Percentiles rank a stretch among this genome's conserved stretches.
These are phyloP conservation scores for Gari tellinella DNA, from an alignment of 2,888 invertebrate genomes.

Conservation along the genomic window DNA sequence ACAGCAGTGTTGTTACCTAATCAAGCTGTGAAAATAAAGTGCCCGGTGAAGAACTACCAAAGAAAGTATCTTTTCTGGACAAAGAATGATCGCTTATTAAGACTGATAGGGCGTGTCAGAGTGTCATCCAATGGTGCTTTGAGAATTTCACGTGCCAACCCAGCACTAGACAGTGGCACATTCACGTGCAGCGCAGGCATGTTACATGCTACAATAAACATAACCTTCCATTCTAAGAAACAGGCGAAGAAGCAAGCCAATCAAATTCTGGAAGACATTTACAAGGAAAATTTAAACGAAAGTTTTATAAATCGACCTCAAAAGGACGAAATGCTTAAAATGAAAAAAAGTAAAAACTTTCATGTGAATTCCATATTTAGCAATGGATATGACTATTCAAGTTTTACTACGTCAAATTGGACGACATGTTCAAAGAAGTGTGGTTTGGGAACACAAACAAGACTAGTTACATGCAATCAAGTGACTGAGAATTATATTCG, in stretches of 20 bases:
- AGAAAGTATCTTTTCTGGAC: slow-evolving; percentile 77
- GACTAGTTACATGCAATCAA: slow-evolving; percentile 88
- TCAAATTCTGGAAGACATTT: slow-evolving; percentile 60
- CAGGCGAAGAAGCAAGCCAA: slow-evolving; percentile 63
- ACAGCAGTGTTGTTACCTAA: slow-evolving; percentile 72
- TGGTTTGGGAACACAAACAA: slow-evolving; percentile 90
- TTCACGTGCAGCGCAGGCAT: slow-evolving; percentile 76
- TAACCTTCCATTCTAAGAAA: slow-evolving; percentile 71
- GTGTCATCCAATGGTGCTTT: slow-evolving; percentile 71
- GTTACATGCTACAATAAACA: slow-evolving; percentile 65
- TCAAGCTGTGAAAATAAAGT: slow-evolving; percentile 74
- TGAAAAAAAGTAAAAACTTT: slow-evolving; percentile 46
- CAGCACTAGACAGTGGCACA: slow-evolving; percentile 67
- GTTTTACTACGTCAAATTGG: slow-evolving; percentile 88
- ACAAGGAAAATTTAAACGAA: slow-evolving; percentile 50
- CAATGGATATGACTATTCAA: slow-evolving; percentile 48
- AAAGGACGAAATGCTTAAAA: slow-evolving; percentile 56
- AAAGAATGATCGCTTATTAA: slow-evolving; percentile 70
- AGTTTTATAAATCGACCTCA: slow-evolving; percentile 65
- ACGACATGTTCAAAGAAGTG: slow-evolving; percentile 93
- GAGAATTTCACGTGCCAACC: slow-evolving; percentile 70
- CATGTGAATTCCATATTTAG: slow-evolving; percentile 29
- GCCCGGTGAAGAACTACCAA: slow-evolving; percentile 77
- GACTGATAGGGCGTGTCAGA: slow-evolving; percentile 70
- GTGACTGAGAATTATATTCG: slow-evolving; percentile 89